Conservation (phyloP, 2,888 invertebrate genomes). For the Ennomos quercinarius region DNA sequence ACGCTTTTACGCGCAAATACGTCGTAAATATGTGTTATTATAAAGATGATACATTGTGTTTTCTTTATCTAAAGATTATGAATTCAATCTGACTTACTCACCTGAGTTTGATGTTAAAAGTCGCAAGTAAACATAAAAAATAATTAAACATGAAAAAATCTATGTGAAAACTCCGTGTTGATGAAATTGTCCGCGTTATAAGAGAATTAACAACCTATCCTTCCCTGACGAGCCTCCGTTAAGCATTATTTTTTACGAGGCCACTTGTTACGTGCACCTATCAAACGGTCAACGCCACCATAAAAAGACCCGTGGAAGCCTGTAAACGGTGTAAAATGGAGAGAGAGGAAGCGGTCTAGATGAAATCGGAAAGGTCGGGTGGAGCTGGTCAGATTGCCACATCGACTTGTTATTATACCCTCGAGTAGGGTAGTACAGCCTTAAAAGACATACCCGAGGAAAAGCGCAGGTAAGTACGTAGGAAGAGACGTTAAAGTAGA, state of each 20-base stretch:
- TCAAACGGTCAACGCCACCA: conserved; percentile 45
- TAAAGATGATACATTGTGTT: too few relatives aligned
- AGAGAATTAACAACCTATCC: conserved; percentile 43
- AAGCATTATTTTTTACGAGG: conserved; percentile 56
- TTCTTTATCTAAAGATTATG: too few relatives aligned
- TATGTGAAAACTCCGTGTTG: conserved; percentile 16
- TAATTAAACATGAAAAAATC: conserved; percentile 8
- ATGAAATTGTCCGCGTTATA: conserved; percentile 26
- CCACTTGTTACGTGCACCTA: conserved; percentile 54
- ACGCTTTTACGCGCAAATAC: too few relatives aligned
- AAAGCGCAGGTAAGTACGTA: conserved; percentile 39
- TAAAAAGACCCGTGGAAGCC: conserved; percentile 32
- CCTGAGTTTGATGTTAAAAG: too few relatives aligned
- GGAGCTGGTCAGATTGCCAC: conserved; percentile 33
- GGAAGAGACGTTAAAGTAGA: not conserved
- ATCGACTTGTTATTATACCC: conserved; percentile 44
- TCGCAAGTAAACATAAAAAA: conserved; percentile 5
- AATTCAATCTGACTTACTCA: too few relatives aligned
- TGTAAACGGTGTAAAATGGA: conserved; percentile 8
- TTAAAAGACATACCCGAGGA: conserved; percentile 44
- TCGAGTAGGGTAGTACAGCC: conserved; percentile 32
- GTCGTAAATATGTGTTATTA: too few relatives aligned
- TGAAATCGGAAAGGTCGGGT: conserved; percentile 29
- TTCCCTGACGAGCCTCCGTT: conserved; percentile 36
- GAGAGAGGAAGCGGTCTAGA: conserved; percentile 4